phyloP scores from a whole-genome alignment of 2,888 invertebrate species.

The Hypomecis atomaria region DNA sequence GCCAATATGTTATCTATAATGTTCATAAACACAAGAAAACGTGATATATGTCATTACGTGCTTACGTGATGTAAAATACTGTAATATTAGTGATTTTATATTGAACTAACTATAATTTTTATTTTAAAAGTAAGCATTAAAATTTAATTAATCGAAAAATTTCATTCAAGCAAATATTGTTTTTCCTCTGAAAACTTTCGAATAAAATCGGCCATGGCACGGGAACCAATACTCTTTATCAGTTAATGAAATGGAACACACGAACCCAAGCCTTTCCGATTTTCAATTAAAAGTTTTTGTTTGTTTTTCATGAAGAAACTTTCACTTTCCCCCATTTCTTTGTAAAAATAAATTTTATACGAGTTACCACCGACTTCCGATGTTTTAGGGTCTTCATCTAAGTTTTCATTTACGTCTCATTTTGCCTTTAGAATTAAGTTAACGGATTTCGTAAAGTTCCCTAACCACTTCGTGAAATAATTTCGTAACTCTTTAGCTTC shows the following conservation, averaged over 20 bases:
- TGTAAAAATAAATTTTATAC: conserved; percentile 34
- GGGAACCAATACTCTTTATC: conserved; percentile 36
- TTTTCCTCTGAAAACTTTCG: conserved; percentile 25
- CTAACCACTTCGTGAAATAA: conserved; percentile 29
- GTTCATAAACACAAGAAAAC: conserved; percentile 54
- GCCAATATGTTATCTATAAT: conserved; percentile 68
- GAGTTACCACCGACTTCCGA: conserved; percentile 31
- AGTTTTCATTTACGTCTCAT: conserved; percentile 32
- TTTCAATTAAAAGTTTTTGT: conserved; percentile 47
- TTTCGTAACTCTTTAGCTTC: conserved; percentile 28
- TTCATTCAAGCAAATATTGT: conserved; percentile 9
- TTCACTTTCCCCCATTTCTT: conserved; percentile 21
- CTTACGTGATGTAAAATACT: background rate
- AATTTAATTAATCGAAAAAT: background rate
- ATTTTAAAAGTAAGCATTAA: background rate
- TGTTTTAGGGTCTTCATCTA: conserved; percentile 35
- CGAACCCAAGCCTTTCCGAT: conserved; percentile 38
- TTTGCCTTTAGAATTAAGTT: conserved; percentile 29
- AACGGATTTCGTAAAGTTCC: conserved; percentile 24
- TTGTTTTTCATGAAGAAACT: conserved; percentile 37
- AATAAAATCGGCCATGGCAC: conserved; percentile 26
- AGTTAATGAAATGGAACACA: conserved; percentile 36
- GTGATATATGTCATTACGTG: conserved; percentile 8
- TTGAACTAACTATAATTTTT: background rate
- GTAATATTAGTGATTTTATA: background rate